phyloP scores from a whole-genome alignment of 2,113 vertebrate genomes.

The Gambusia affinis region DNA sequence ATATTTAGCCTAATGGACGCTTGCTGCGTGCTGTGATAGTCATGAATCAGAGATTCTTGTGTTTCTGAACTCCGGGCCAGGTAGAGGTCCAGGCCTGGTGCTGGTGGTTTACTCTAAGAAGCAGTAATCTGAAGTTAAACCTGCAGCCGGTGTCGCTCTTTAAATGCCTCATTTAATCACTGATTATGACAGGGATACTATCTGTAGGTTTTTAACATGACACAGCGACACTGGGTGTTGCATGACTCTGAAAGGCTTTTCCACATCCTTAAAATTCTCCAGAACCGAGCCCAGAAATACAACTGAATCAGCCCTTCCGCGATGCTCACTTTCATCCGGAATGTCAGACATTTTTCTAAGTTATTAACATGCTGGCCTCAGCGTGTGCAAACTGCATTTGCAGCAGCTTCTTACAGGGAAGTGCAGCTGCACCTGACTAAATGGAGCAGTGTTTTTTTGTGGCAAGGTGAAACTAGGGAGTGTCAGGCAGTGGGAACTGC shows the following conservation, averaged over 20 bases:
- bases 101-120: slow-evolving; percentile 15
- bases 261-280: neutral
- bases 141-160: slow-evolving; percentile 16
- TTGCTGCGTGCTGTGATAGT: slow-evolving; percentile 1
- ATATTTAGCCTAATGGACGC: slow-evolving; percentile 44
- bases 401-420: slow-evolving; percentile 43
- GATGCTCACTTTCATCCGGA: neutral
- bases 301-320: neutral
- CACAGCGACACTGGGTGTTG: slow-evolving; percentile 4
- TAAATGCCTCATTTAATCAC: neutral
- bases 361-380: neutral
- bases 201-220: neutral
- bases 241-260: neutral
- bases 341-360: neutral
- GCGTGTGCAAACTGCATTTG: slow-evolving; percentile 11
- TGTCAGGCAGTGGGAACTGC: slow-evolving; percentile 34
- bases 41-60: slow-evolving; percentile 9
- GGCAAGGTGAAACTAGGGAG: slow-evolving; percentile 55
- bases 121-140: slow-evolving; percentile 37
- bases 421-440: slow-evolving; percentile 23
- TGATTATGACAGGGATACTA: neutral
- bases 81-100: neutral
- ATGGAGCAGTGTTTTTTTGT: slow-evolving; percentile 31
- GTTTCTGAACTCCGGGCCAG: slow-evolving; percentile 25
- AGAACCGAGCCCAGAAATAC: slow-evolving; percentile 3